Evolutionary conservation across 2,888 invertebrate species (phyloP).

Genomic region (Lasioglossum lativentre): DNA sequence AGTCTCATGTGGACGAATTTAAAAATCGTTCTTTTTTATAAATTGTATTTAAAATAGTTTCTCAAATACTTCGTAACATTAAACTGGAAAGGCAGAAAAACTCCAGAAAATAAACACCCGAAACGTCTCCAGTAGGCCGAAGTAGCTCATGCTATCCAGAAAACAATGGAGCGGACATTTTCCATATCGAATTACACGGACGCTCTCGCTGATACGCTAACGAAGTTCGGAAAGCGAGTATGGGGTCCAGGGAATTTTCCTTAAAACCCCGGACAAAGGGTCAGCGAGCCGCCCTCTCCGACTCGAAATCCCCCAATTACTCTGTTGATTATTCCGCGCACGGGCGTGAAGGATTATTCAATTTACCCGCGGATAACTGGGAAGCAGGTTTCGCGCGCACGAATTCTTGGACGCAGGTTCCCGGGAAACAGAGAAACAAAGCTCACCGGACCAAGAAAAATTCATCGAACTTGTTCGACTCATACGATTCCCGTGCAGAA

Average conservation of each 20-base stretch:
- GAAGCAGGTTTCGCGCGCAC: slow-evolving; percentile 10
- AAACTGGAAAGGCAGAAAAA: too few relatives aligned
- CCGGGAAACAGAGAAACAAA: not conserved
- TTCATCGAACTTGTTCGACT: not conserved
- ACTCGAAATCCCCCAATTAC: slow-evolving; percentile 25
- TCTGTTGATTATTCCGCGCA: slow-evolving; percentile 30
- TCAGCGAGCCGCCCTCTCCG: not conserved
- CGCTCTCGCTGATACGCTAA: not conserved
- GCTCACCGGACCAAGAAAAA: not conserved
- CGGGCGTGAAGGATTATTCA: slow-evolving; percentile 35
- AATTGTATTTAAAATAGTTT: too few relatives aligned
- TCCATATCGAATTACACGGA: not conserved
- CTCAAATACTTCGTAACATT: too few relatives aligned
- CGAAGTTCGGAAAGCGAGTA: not conserved
- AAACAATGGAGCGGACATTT: not conserved
- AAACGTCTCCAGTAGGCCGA: not conserved
- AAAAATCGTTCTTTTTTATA: too few relatives aligned
- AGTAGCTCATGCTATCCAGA: not conserved
- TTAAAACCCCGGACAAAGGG: not conserved
- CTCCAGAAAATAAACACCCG: not conserved
- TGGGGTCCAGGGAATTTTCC: not conserved
- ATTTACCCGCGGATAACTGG: slow-evolving; percentile 20
- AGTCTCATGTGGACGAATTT: too few relatives aligned
- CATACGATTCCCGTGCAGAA: not conserved
- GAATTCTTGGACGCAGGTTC: not conserved